These are phyloP conservation scores for Lacerta agilis DNA, from an alignment of 2,797 vertebrate species.

Conservation along the genomic window DNA sequence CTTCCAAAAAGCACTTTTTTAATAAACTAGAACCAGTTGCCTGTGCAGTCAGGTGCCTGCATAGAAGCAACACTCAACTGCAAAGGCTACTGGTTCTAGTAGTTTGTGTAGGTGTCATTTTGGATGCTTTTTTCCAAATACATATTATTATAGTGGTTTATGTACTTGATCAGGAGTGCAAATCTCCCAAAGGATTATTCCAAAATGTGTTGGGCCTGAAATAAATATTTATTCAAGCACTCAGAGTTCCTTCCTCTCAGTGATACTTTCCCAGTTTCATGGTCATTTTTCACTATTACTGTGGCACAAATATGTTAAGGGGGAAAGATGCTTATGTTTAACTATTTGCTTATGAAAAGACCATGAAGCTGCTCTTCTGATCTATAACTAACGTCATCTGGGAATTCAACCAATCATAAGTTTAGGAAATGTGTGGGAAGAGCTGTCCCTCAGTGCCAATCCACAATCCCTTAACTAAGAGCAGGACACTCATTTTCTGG, in stretches of 20 bases:
- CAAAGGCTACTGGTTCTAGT: not conserved
- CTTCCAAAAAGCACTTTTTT: not conserved
- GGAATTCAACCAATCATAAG: not conserved
- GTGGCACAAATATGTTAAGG: not conserved
- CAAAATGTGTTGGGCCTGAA: not conserved
- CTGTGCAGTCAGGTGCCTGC: not conserved
- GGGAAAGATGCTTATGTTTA: not conserved
- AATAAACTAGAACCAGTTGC: not conserved
- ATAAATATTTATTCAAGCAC: not conserved
- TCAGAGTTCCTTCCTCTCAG: not conserved
- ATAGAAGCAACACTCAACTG: not conserved
- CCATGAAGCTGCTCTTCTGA: not conserved
- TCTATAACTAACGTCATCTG: not conserved
- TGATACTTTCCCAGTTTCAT: not conserved
- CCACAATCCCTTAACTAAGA: not conserved
- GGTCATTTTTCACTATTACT: not conserved
- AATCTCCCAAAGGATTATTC: not conserved
- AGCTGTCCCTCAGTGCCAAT: not conserved
- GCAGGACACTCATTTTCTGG: not conserved
- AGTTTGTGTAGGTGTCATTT: not conserved
- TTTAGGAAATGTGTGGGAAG: conserved; percentile 12
- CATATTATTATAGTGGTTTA: not conserved
- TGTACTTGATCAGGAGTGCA: not conserved
- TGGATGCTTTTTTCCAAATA: not conserved
- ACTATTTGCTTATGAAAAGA: not conserved